These are phyloP conservation scores for Papilio xuthus DNA, from an alignment of 1,140 invertebrate genomes.

Conservation along the genomic window DNA sequence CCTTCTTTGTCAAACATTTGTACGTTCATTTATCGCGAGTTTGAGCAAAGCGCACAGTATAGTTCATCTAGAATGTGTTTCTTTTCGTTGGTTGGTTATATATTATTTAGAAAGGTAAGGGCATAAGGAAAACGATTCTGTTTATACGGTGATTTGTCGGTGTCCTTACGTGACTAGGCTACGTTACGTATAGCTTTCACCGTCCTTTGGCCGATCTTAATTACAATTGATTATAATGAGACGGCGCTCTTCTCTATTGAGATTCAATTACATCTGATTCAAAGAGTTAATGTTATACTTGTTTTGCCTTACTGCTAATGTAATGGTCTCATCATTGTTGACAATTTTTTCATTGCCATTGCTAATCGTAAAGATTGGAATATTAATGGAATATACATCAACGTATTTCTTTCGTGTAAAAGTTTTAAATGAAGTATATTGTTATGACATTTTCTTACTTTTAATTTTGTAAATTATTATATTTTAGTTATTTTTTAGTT, in stretches of 20 bases:
- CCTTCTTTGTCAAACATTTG: too few relatives aligned
- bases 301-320: not conserved
- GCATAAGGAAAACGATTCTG: slow-evolving; percentile 17
- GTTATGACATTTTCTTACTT: too few relatives aligned
- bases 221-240: slow-evolving; percentile 4
- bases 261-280: not conserved
- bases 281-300: not conserved
- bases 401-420: too few relatives aligned
- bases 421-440: too few relatives aligned
- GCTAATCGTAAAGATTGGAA: too few relatives aligned
- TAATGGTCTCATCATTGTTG: not conserved
- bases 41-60: too few relatives aligned
- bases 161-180: slow-evolving; percentile 27
- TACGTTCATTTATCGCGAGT: too few relatives aligned
- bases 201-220: not conserved
- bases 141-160: slow-evolving; percentile 10
- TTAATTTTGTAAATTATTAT: too few relatives aligned
- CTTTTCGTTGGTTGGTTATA: not conserved
- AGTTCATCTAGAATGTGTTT: too few relatives aligned
- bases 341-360: not conserved
- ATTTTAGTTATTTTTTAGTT: too few relatives aligned
- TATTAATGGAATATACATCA: too few relatives aligned
- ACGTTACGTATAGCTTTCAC: slow-evolving; percentile 26
- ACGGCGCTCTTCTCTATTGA: not conserved
- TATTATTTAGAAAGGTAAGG: slow-evolving; percentile 20